These are phyloP conservation scores for Drosophila paranaensis DNA, from an alignment of 2,888 invertebrate species.

Conservation along the genomic window DNA sequence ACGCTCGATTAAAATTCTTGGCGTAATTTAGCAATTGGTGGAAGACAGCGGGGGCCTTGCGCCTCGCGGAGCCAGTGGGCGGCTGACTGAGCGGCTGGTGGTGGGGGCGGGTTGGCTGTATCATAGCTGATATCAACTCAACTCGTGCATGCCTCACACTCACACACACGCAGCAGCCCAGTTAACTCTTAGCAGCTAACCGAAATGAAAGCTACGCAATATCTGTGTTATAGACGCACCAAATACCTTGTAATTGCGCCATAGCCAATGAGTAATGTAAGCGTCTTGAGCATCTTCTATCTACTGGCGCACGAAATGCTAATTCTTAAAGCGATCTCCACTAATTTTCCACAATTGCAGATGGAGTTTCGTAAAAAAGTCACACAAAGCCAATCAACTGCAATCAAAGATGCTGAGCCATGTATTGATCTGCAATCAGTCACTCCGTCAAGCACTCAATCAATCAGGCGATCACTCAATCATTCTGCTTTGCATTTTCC, in stretches of 20 bases:
- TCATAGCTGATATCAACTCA: constrained; percentile 27
- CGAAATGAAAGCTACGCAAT: not conserved
- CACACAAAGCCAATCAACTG: not conserved
- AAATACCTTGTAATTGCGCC: not conserved
- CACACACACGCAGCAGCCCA: constrained; percentile 34
- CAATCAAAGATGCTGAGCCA: not conserved
- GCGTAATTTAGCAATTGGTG: constrained; percentile 67
- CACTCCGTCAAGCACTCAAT: not conserved
- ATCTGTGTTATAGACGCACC: too few species aligned
- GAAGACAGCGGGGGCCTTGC: not conserved
- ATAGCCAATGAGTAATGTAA: too few species aligned
- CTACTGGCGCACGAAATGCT: too few species aligned
- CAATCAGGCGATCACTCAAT: not conserved
- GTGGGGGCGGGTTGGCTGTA: constrained; percentile 12
- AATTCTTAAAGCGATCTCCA: too few species aligned
- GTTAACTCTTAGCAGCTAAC: constrained; percentile 34
- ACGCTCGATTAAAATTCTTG: constrained; percentile 78
- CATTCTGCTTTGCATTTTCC: not conserved
- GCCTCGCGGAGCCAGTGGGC: too few species aligned
- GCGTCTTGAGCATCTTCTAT: too few species aligned
- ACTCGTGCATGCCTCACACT: constrained; percentile 15
- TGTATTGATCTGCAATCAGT: not conserved
- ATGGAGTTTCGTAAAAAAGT: not conserved
- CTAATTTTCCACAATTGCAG: not conserved
- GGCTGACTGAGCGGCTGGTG: too few species aligned